Base-by-base conservation (phyloP, 2,888 invertebrate genomes). In the Apotomis capreana region DNA sequence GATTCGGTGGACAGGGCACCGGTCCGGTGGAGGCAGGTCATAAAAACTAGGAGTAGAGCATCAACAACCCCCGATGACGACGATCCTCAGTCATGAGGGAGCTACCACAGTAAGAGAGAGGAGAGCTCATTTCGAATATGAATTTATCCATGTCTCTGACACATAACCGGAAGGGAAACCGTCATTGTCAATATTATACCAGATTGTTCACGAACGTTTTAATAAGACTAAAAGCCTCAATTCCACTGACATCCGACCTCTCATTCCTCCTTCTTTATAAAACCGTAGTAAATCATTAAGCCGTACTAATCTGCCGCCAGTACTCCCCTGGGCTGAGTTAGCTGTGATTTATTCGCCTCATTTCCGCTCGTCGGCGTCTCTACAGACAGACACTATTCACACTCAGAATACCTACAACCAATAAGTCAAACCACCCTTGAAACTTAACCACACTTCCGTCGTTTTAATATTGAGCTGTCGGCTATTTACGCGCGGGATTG, bases 331-430 rank as follows among this genome's bases (percentile, higher is more conserved):
- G 87, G 88, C 76, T 75, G 85, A 87, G 87, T 89, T 88, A 85
- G 84, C 82, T 81, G 83, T 90, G 91, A 91, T 91, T 91, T 91
- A 90, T 91, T 84, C 84, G 82, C 81, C 83, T 88, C 89, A 87
- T 91, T 91, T 91, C 87, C 87, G 60, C 57, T n/a, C 70, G 15
- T 63, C 40, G 40, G 40, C 40, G 6, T 40, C 40, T 40, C 65
- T 40, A 57, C 26, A 44, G 58, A 54, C 64, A 64, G 6, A 12
- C 46, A 65, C 64, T 64, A 64, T 54, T 40, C 54, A 63, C 62
- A 64, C 40, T 55, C 64, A 4, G 52, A 51, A 26, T 13, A 40
- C 26, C 40, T 40, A 63, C 52, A 52, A 9, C 37, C 15, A 63
- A 15, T 10, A 54, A 13, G 36, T 8, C 37, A 51, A 8, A 12